Conservation (phyloP, 2,113 vertebrate species). For the Crotalus horridus region DNA sequence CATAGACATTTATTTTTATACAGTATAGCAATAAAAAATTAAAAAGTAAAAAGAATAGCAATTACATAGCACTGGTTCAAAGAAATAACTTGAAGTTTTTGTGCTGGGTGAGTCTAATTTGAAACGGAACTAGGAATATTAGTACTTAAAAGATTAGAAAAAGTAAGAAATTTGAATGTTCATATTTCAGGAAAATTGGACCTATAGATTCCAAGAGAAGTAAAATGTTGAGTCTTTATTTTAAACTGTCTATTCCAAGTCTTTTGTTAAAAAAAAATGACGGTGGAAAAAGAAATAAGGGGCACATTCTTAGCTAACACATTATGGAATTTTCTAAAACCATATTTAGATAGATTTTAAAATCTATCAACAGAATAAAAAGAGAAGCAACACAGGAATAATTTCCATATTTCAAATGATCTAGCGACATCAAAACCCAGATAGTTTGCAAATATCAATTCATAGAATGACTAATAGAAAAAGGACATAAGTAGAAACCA, state of each 20-base stretch:
- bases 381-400: not conserved
- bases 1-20: not conserved
- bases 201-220: not conserved
- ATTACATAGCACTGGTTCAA: not conserved
- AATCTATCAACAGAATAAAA: not conserved
- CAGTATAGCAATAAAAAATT: not conserved
- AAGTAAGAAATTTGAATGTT: not conserved
- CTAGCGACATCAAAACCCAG: not conserved
- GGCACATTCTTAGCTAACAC: not conserved
- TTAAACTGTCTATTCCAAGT: not conserved
- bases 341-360: not conserved
- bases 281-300: not conserved
- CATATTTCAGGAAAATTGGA: not conserved
- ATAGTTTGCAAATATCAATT: not conserved
- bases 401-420: conserved; percentile 6
- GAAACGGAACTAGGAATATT: not conserved
- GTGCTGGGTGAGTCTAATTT: not conserved
- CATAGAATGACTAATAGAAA: not conserved
- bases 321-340: not conserved
- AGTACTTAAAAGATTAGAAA: not conserved
- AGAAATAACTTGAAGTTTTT: not conserved
- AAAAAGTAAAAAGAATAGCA: not conserved
- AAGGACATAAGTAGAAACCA: not conserved
- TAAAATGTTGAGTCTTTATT: not conserved
- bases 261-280: not conserved